phyloP scores from a whole-genome alignment of 1,140 invertebrate species.

The Drosophila funebris region DNA sequence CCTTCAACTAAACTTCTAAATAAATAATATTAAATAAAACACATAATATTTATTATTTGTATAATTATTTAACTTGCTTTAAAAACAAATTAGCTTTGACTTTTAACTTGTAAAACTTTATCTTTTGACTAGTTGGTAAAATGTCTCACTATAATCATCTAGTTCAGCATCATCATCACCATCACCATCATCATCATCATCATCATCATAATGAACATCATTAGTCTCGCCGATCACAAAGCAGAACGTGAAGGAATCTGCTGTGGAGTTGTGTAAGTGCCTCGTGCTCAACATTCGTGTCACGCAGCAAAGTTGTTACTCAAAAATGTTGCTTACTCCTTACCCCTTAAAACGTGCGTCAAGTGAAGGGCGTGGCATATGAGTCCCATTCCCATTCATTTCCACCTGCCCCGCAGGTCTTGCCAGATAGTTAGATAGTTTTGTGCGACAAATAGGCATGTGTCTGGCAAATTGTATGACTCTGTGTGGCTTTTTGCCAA shows the following conservation, averaged over 20 bases:
- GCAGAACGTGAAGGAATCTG: conserved; percentile 35
- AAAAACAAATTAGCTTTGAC: too few relatives aligned
- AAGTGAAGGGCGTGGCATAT: conserved; percentile 30
- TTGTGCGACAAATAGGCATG: conserved; percentile 11
- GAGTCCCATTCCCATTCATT: neutral
- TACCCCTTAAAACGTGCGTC: conserved; percentile 62
- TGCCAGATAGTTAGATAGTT: conserved; percentile 6
- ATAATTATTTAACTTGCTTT: neutral
- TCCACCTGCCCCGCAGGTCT: conserved; percentile 2
- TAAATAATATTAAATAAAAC: conserved; percentile 1
- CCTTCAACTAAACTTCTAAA: neutral
- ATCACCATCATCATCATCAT: neutral
- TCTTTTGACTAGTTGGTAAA: neutral
- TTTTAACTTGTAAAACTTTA: neutral
- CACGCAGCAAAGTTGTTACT: conserved; percentile 80
- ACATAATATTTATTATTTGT: neutral
- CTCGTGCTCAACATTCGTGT: conserved; percentile 65
- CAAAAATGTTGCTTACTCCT: conserved; percentile 62
- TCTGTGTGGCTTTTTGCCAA: conserved; percentile 1
- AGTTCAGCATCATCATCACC: conserved; percentile 7
- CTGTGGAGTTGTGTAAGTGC: conserved; percentile 46
- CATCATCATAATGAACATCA: conserved; percentile 31
- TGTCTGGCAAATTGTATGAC: neutral
- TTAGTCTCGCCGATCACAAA: conserved; percentile 24
- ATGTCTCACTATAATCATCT: neutral